These are phyloP conservation scores for Plestiodon gilberti DNA, from an alignment of 2,113 vertebrate species.

Conservation along the genomic window DNA sequence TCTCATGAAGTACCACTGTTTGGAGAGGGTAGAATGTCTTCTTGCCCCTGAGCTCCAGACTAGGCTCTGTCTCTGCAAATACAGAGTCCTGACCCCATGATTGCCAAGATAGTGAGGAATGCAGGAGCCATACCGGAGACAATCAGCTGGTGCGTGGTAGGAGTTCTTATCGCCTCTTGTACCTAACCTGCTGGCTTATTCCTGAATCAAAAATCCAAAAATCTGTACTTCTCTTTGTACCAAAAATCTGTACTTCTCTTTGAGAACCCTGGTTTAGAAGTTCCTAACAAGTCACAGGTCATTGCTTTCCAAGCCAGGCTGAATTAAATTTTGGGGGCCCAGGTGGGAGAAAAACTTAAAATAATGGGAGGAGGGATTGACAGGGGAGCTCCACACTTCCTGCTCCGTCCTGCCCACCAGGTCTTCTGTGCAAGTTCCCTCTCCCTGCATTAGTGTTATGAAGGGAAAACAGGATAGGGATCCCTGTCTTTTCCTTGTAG, in stretches of 20 bases:
- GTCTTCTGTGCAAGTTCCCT: no score
- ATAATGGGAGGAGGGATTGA: background rate
- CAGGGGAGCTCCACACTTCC: background rate
- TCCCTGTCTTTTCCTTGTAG: background rate
- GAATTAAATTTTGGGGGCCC: background rate
- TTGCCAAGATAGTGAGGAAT: background rate
- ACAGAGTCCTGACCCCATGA: background rate
- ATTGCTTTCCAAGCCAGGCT: background rate
- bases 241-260: no score
- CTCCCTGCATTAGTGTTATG: no score
- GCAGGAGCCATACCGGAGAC: background rate
- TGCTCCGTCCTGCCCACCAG: no score
- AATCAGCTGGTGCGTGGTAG: background rate
- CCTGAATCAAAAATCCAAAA: no score
- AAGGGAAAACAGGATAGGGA: no score
- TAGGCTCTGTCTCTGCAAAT: no score
- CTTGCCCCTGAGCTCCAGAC: background rate
- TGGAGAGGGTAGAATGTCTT: background rate
- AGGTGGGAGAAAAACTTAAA: no score
- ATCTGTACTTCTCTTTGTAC: no score
- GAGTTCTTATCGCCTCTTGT: background rate
- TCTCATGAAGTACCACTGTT: background rate
- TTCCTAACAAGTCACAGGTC: no score
- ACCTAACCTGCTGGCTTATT: background rate
- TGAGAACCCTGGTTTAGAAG: no score